phyloP scores from a whole-genome alignment of 2,113 vertebrate species.

The Mirza zaza region DNA sequence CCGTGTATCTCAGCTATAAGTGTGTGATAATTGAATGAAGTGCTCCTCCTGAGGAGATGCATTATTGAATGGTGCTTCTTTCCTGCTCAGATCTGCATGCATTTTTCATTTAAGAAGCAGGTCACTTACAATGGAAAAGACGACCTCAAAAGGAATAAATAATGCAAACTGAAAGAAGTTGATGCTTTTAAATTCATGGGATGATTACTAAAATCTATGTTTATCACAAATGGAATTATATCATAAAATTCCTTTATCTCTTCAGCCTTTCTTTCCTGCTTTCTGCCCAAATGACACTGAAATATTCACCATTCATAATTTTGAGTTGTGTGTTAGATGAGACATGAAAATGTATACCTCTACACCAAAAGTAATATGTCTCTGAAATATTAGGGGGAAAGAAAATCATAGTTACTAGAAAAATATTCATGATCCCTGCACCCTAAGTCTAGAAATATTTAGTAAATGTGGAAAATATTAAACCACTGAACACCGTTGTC shows the following conservation, averaged over 20 bases:
- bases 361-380: not conserved
- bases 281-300: not conserved
- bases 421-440: not conserved
- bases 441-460: not conserved
- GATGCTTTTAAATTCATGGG: constrained; percentile 35
- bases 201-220: constrained; percentile 1
- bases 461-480: not conserved
- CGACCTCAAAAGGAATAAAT: constrained; percentile 24
- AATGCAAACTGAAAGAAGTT: constrained; percentile 4
- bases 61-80: not conserved
- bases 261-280: not conserved
- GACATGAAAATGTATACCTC: not conserved
- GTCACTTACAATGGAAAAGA: not conserved
- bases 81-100: not conserved
- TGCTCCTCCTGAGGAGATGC: not conserved
- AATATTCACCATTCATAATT: not conserved
- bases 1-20: not conserved
- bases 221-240: constrained; percentile 55
- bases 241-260: not conserved
- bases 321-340: not conserved
- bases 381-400: not conserved
- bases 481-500: not conserved
- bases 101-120: not conserved
- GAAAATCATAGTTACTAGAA: not conserved
- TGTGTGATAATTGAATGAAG: not conserved